Evolutionary conservation across 2,113 vertebrate species (phyloP).

Genomic region (Rhinolophus ferrumequinum): DNA sequence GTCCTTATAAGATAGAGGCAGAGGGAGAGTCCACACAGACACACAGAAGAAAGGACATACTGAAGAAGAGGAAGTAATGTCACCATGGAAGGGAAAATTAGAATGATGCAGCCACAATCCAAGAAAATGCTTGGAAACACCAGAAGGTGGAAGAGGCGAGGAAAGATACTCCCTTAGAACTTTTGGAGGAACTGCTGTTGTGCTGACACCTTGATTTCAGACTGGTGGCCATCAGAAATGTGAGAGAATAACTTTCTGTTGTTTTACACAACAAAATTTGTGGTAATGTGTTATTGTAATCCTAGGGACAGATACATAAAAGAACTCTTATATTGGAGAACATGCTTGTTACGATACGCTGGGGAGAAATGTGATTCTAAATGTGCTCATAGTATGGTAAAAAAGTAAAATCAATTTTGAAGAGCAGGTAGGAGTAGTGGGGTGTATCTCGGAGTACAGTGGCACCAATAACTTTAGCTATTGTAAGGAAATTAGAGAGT

Average conservation of each 20-base stretch:
- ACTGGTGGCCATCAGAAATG: background rate
- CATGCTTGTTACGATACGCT: background rate
- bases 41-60: background rate
- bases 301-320: background rate
- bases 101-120: accelerated
- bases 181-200: background rate
- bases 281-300: background rate
- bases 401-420: background rate
- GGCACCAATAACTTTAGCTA: too few relatives aligned
- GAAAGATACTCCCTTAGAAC: background rate
- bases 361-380: background rate
- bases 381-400: background rate
- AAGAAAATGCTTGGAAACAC: background rate
- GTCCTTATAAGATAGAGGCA: background rate
- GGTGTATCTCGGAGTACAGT: too few relatives aligned
- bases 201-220: background rate
- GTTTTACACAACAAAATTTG: background rate
- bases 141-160: background rate
- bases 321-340: background rate
- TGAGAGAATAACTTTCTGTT: background rate
- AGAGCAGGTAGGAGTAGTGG: background rate
- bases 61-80: background rate
- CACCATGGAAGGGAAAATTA: background rate
- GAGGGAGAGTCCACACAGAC: background rate
- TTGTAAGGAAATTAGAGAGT: background rate